Evolutionary conservation across 2,888 invertebrate genomes (phyloP), one percentile per base, ranked within the genome.

Genomic region (Furcula furcula): DNA sequence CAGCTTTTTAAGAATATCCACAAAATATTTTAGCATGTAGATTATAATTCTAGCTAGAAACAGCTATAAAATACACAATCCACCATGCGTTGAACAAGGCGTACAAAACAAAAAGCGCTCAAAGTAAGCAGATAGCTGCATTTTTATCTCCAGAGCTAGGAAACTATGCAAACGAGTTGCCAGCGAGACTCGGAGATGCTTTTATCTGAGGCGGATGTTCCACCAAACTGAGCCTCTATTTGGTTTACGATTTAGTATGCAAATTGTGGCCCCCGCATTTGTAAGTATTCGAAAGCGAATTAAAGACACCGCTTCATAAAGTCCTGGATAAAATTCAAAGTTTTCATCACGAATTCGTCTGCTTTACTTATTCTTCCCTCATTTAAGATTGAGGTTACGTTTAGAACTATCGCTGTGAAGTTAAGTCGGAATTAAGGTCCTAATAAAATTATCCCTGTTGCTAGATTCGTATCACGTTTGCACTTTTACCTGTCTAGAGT

Each of bases 181-280:
- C 62, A 63, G 61, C 46, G 61, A 54, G 26, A 6, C 16, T 11
- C 41, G 43, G n/a, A 46, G 35, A 43, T 49, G 48, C 57, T 65
- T 72, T 68, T 76, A 73, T 73, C 67, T 57, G 62, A 69, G 56
- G 55, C 73, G 69, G 71, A 76, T 70, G 71, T 64, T 65, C 54
- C 61, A 39, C 48, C 45, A 49, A 61, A 50, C 48, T 47, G 50
- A 58, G 52, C 57, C 61, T 68, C 61, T 74, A 73, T 80, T 79
- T 77, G 70, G 64, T 71, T 76, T 73, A 68, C 68, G 79, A 79
- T 78, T 79, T 78, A 74, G 66, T 73, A 78, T 80, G 78, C 74
- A 77, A 79, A 80, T 77, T 69, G 66, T 63, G 58, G 63, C 65
- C 60, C 70, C 67, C 65, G 70, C 65, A 66, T 73, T 76, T 67